These are phyloP conservation scores for Lordiphosa collinella DNA, from an alignment of 1,140 invertebrate genomes.

Conservation along the genomic window DNA sequence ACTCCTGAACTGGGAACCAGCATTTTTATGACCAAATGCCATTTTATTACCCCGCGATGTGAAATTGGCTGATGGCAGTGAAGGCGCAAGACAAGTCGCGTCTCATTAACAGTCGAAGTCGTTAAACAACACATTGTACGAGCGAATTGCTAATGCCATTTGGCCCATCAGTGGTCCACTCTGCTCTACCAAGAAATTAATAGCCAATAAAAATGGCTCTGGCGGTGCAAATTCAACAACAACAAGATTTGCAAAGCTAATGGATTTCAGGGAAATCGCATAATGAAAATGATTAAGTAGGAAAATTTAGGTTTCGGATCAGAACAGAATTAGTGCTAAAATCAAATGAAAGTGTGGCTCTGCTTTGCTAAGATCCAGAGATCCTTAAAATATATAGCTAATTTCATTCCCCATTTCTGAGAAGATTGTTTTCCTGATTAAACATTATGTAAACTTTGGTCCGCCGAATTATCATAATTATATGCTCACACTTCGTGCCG, in stretches of 20 bases:
- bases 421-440: too few relatives aligned
- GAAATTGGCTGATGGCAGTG: neutral
- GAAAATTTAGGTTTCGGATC: neutral
- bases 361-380: too few relatives aligned
- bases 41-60: constrained; percentile 49
- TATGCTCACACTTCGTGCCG: neutral
- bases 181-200: constrained; percentile 24
- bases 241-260: constrained; percentile 21
- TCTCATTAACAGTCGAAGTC: constrained; percentile 72
- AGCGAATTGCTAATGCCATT: constrained; percentile 48
- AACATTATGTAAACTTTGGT: too few relatives aligned
- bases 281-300: constrained; percentile 9
- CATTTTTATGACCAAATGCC: constrained; percentile 56
- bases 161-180: neutral
- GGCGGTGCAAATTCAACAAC: constrained; percentile 1
- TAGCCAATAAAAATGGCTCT: constrained; percentile 53
- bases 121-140: constrained; percentile 63
- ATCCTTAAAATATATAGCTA: too few relatives aligned
- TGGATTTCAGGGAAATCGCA: constrained; percentile 10
- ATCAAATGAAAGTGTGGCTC: too few relatives aligned
- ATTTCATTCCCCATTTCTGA: too few relatives aligned
- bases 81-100: constrained; percentile 36
- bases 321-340: neutral
- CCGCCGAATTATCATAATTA: neutral
- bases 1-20: constrained; percentile 4